These are phyloP conservation scores for Clusia tigrina DNA, from an alignment of 2,888 invertebrate genomes.

Conservation along the genomic window DNA sequence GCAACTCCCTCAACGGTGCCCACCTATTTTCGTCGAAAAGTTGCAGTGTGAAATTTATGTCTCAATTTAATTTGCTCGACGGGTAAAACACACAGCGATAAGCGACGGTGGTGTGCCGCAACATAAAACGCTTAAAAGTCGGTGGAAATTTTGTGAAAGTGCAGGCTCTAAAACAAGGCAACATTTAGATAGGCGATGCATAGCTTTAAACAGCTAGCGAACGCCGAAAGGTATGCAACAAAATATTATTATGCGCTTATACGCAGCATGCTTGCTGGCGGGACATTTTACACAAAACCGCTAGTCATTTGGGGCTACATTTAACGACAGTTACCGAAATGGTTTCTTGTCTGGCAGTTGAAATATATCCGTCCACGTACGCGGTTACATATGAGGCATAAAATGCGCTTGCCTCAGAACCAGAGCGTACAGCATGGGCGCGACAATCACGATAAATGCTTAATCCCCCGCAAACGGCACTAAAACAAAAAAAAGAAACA, in stretches of 20 bases:
- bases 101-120: slow-evolving; percentile 6
- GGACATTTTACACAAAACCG: slow-evolving; percentile 32
- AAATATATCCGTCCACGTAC: too few relatives aligned
- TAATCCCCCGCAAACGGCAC: background rate
- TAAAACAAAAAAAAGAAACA: background rate
- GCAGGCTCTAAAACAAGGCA: background rate
- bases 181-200: background rate
- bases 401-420: background rate
- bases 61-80: slow-evolving; percentile 29
- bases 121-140: background rate
- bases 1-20: background rate
- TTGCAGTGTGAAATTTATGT: slow-evolving; percentile 17
- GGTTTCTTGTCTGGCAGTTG: slow-evolving; percentile 3
- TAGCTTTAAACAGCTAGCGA: background rate
- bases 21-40: background rate
- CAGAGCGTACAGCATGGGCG: background rate
- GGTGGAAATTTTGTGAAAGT: too few relatives aligned
- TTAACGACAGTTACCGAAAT: slow-evolving; percentile 33
- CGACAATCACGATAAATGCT: slow-evolving; percentile 1
- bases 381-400: background rate
- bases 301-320: slow-evolving; percentile 36
- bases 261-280: slow-evolving; percentile 10
- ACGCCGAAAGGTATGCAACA: slow-evolving; percentile 9
- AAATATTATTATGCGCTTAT: background rate
- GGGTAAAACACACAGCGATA: background rate